Evolutionary conservation across 2,113 vertebrate species (phyloP).

Genomic region (Garra rufa): DNA sequence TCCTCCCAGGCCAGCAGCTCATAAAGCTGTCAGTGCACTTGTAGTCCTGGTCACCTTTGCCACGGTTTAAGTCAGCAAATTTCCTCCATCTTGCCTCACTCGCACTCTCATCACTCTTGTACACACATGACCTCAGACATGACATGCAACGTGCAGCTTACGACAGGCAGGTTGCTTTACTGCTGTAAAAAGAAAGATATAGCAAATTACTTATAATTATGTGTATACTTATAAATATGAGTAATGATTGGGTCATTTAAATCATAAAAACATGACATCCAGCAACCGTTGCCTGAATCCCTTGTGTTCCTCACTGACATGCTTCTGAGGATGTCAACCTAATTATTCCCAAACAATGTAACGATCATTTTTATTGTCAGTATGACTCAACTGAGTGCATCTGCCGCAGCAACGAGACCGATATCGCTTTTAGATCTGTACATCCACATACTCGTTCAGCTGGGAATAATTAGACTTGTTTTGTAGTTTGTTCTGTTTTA

Average conservation of each 20-base stretch:
- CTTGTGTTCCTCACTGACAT: not conserved
- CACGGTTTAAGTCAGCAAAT: conserved; percentile 62
- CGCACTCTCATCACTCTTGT: conserved; percentile 37
- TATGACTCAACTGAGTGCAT: not conserved
- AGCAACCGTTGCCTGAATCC: not conserved
- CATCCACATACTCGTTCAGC: conserved; percentile 18
- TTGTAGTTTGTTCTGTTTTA: conserved; percentile 13
- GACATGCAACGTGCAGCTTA: not conserved
- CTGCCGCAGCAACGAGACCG: conserved; percentile 8
- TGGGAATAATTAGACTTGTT: conserved; percentile 18
- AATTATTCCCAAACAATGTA: conserved; percentile 31
- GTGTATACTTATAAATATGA: not conserved
- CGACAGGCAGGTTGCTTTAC: conserved; percentile 6
- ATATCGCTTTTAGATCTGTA: conserved; percentile 1
- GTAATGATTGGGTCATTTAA: not conserved
- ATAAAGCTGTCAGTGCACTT: conserved; percentile 67
- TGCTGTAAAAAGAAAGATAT: not conserved
- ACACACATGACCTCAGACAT: conserved; percentile 26
- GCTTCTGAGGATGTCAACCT: not conserved
- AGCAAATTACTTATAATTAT: conserved; percentile 25
- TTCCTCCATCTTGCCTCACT: conserved; percentile 52
- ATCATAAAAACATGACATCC: not conserved
- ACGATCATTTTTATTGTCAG: not conserved
- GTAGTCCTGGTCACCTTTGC: conserved; percentile 65
- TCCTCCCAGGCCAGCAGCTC: conserved; percentile 51